These are phyloP conservation scores for Poeciliopsis infans DNA, from an alignment of 2,797 vertebrate genomes.

Conservation along the genomic window DNA sequence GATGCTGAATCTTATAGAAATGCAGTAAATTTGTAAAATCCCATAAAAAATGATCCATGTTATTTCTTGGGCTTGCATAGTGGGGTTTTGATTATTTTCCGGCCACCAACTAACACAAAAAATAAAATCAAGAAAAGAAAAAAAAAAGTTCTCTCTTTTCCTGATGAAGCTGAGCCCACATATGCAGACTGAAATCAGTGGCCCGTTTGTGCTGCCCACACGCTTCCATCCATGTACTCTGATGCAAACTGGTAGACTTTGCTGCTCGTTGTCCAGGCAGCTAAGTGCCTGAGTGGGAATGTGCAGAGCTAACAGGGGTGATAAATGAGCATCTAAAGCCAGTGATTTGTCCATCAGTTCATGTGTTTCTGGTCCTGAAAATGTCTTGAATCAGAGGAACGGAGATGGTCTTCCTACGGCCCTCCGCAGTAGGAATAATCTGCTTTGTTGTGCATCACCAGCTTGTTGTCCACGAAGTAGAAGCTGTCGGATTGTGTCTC, in stretches of 20 bases:
- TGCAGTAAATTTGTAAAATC: not conserved
- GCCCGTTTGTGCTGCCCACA: constrained; percentile 66
- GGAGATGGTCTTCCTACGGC: constrained; percentile 74
- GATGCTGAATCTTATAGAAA: not conserved
- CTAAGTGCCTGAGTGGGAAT: constrained; percentile 50
- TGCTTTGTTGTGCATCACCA: constrained; percentile 99
- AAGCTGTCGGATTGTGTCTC: constrained; percentile 99
- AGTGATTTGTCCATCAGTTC: constrained; percentile 58
- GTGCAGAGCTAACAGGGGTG: constrained; percentile 38
- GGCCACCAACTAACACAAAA: not conserved
- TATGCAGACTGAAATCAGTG: constrained; percentile 56
- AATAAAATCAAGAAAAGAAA: constrained; percentile 36
- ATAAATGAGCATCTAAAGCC: constrained; percentile 42
- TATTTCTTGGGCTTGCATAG: not conserved
- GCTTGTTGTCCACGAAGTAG: constrained; percentile 99
- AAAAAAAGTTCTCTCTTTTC: constrained; percentile 24
- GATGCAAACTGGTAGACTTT: constrained; percentile 54
- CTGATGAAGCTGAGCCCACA: constrained; percentile 45
- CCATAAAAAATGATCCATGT: not conserved
- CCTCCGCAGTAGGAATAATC: constrained; percentile 98
- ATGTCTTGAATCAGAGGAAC: constrained; percentile 48
- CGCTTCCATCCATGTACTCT: constrained; percentile 36
- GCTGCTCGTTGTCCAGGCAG: constrained; percentile 52
- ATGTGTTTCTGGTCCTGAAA: constrained; percentile 61
- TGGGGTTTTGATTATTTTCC: not conserved